Evolutionary conservation across 2,888 invertebrate species (phyloP), one percentile per base, ranked within the genome.

Genomic region (Cremastinae sp.): DNA sequence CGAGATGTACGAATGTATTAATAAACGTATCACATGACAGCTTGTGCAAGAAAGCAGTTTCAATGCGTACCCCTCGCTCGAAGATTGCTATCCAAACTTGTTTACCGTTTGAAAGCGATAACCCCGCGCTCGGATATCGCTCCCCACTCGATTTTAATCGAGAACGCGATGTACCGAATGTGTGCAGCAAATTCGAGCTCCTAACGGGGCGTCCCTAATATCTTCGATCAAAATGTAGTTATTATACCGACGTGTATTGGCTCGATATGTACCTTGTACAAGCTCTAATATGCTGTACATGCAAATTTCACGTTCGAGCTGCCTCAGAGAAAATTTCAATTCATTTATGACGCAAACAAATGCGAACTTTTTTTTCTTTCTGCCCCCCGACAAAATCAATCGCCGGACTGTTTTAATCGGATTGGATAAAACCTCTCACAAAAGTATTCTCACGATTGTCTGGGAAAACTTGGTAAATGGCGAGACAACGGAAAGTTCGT

Each of bases 61-160:
- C 41, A 68, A 54, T 14, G 41, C 62, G 66, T 45, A 62, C 54
- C 28, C 73, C 59, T 51, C n/a, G n/a, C 74, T 68, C 22, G 20
- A 70, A 73, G 79, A 80, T 80, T 78, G 78, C 78, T 62, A 77
- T 75, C 75, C 72, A 71, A 80, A 76, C 74, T 78, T 78, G 75
- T 75, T 79, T 80, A 70, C 53, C 72, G 49, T 54, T 64, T 16
- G 70, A 49, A 34, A 73, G 59, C 28, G 53, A 61, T 58, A 43
- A 7, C 22, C 49, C 58, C 51, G 10, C 34, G 28, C 12, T 34
- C 49, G n/a, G 69, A 72, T 72, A 69, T 62, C 28, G 28, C 28
- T 28, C 28, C 62, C 69, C 73, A 62, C 65, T 80, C 70, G 70
- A 75, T 74, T 79, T 73, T 75, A 79, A 75, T 65, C 66, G 66